Evolutionary conservation across 1,140 invertebrate genomes (phyloP).

Genomic region (Drosophila lowei): DNA sequence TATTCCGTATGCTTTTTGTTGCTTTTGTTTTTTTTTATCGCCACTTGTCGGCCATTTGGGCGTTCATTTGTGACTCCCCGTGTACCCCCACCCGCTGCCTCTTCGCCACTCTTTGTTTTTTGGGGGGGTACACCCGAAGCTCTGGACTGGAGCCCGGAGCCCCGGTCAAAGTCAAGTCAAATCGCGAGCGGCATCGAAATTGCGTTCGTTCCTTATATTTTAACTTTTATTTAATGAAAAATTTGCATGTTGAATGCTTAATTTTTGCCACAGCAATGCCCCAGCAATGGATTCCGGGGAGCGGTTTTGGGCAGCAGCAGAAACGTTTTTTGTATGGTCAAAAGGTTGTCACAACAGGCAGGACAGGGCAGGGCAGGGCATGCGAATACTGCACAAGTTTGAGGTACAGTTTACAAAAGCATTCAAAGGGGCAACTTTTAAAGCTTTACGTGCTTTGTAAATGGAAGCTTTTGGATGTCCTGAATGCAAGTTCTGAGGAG

Average conservation of each 20-base stretch:
- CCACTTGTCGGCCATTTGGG: constrained; percentile 65
- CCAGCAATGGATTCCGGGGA: constrained; percentile 14
- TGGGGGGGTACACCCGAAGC: constrained; percentile 12
- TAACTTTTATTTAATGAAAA: constrained; percentile 70
- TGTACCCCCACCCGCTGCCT: constrained; percentile 1
- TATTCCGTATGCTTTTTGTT: constrained; percentile 29
- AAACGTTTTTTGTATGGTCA: constrained; percentile 33
- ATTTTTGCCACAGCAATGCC: constrained; percentile 45
- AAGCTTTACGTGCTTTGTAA: not conserved
- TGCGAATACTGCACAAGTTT: constrained; percentile 6
- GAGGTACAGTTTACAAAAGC: constrained; percentile 31
- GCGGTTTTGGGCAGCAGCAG: constrained; percentile 16
- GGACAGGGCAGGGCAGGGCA: not conserved
- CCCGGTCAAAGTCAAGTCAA: constrained; percentile 65
- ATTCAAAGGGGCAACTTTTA: constrained; percentile 11
- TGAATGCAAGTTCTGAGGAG: not conserved
- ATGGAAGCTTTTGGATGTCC: not conserved
- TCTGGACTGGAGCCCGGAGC: not conserved
- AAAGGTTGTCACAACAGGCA: constrained; percentile 47
- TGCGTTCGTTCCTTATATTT: constrained; percentile 31
- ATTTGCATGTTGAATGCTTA: constrained; percentile 78
- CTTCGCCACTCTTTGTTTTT: constrained; percentile 35
- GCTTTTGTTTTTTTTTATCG: constrained; percentile 59
- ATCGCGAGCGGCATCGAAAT: constrained; percentile 47
- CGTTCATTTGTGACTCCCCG: constrained; percentile 51